Base-by-base conservation (phyloP, 2,888 invertebrate species). In the Acrocera orbiculus region DNA sequence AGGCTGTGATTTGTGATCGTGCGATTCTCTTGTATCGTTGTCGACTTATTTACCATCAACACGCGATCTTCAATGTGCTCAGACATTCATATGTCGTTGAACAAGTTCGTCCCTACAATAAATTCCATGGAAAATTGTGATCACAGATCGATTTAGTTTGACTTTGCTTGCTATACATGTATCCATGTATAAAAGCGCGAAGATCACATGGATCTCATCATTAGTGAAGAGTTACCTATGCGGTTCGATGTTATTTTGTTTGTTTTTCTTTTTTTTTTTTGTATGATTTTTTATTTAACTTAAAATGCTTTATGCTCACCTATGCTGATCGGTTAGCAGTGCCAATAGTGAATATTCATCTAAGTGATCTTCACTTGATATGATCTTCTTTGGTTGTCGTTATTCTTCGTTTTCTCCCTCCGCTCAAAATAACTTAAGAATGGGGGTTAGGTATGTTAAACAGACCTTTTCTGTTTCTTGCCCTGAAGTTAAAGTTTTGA, bases 1-100 rank as follows among this genome's bases (percentile, higher is more conserved):
- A n/a, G n/a, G n/a, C 26, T 7, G 30, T 35, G 32, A 36, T 36
- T 36, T 36, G 32, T 15, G 35, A 36, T 31, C 30, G 31, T 36
- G 35, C 31, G 28, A 31, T 22, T 30, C 25, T 17, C 16, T 28
- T 27, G 27, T 31, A 26, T 25, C 20, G 20, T 23, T 27, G 31
- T 32, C 31, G 33, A 37, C 39, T 36, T 40, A 40, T 40, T 40
- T 37, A 40, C 27, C 40, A 40, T 40, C 40, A 40, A 40, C 40
- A 40, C 40, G 40, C 40, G 37, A 40, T 37, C 40, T 37, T 37
- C 27, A 16, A 27, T n/a, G n/a, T n/a, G n/a, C n/a, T n/a, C n/a
- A n/a, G n/a, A n/a, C n/a, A n/a, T n/a, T n/a, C n/a, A n/a, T n/a
- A n/a, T n/a, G n/a, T n/a, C n/a, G n/a, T n/a, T n/a, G n/a, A n/a